A percentile compares a stretch with the other conserved stretches of the same genome.
Evolutionary conservation across 2,113 vertebrate species (phyloP).

Genomic region (Plotosus lineatus): DNA sequence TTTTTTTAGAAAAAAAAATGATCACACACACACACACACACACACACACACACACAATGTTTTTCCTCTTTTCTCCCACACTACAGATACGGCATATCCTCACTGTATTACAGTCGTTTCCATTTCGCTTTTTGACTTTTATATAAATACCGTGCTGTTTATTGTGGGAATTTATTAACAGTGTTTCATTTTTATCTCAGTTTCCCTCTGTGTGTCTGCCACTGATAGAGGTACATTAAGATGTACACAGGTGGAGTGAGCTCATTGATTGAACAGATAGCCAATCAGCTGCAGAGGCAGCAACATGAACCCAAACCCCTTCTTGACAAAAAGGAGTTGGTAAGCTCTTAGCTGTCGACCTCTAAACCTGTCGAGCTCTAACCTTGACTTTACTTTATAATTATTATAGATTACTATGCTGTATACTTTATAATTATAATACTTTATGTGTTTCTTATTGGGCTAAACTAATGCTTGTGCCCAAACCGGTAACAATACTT

Average conservation of each 20-base stretch:
- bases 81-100: not conserved
- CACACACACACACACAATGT: not conserved
- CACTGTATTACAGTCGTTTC: not conserved
- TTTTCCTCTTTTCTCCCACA: not conserved
- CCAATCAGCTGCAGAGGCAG: constrained; percentile 86
- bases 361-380: no score
- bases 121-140: not conserved
- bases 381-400: no score
- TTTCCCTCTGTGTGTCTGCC: constrained; percentile 32
- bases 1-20: not conserved
- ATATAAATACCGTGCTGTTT: not conserved
- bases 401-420: no score
- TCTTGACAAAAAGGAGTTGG: constrained; percentile 85
- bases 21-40: not conserved
- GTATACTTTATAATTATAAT: no score
- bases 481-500: not conserved
- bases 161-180: not conserved
- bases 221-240: constrained; percentile 84
- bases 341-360: constrained; percentile 65
- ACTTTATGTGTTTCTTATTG: not conserved
- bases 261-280: constrained; percentile 89
- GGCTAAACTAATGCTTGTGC: no score
- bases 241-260: constrained; percentile 90
- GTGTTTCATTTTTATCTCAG: not conserved
- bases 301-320: constrained; percentile 80